phyloP scores from a whole-genome alignment of 2,797 vertebrate genomes.

The Xyrichtys novacula region DNA sequence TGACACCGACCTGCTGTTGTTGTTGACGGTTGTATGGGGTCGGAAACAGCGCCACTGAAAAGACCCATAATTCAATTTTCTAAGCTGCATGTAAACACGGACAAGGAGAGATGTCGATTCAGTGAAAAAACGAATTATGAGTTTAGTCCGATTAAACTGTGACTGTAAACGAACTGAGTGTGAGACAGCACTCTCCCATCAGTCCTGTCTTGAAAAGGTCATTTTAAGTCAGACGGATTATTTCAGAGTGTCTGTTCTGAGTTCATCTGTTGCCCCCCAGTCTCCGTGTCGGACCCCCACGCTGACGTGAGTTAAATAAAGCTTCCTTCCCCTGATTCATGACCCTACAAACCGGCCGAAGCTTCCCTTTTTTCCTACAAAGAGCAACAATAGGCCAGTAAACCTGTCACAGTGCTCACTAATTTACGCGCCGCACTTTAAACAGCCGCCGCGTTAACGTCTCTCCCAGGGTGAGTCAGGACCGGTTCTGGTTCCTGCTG shows the following conservation, averaged over 20 bases:
- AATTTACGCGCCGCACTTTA: constrained; percentile 78
- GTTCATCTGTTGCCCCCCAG: constrained; percentile 34
- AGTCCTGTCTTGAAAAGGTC: no score
- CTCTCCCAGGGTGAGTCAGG: constrained; percentile 48
- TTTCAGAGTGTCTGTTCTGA: constrained; percentile 20
- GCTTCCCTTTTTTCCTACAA: constrained; percentile 47
- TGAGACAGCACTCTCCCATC: no score
- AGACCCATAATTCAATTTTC: no score
- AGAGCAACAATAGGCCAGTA: constrained; percentile 84
- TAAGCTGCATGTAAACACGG: no score
- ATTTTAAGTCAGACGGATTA: not conserved
- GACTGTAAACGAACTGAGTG: no score
- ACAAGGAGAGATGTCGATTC: no score
- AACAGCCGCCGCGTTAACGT: constrained; percentile 40
- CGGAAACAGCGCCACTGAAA: no score
- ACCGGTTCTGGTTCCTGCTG: constrained; percentile 33
- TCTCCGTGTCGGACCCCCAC: constrained; percentile 45
- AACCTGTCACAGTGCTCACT: constrained; percentile 78
- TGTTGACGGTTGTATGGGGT: no score
- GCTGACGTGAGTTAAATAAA: constrained; percentile 63
- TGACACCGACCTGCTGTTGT: no score
- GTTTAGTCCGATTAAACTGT: no score
- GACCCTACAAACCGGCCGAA: constrained; percentile 67
- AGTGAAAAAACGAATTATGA: no score
- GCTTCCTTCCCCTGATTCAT: constrained; percentile 75